A percentile compares a stretch with the other conserved stretches of the same genome.
These are phyloP conservation scores for Coracias cyanogaster DNA, from an alignment of 2,797 vertebrate genomes.

Conservation along the genomic window DNA sequence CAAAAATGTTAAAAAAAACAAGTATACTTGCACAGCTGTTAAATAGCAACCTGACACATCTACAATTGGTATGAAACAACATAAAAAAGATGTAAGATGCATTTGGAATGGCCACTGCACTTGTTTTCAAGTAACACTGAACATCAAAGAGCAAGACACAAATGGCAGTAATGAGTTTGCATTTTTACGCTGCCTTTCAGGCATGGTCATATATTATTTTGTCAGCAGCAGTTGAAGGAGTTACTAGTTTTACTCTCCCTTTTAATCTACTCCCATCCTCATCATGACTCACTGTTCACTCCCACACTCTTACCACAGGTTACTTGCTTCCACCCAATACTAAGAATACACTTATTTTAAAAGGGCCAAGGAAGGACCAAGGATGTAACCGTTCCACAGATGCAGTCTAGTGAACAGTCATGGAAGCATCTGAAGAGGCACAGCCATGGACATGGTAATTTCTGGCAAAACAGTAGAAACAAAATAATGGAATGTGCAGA, in stretches of 20 bases:
- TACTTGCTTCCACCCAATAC: neutral
- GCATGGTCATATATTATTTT: neutral
- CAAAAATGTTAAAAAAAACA: neutral
- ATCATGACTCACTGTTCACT: neutral
- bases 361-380: neutral
- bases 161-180: neutral
- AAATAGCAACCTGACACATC: neutral
- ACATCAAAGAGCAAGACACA: neutral
- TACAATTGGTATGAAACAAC: neutral
- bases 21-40: neutral
- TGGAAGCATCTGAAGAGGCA: neutral
- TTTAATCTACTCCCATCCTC: neutral
- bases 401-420: neutral
- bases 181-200: neutral
- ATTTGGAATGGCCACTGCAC: neutral
- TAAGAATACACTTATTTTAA: neutral
- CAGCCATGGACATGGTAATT: neutral
- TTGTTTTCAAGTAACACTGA: neutral
- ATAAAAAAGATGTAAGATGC: neutral
- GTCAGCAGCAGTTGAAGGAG: neutral
- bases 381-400: neutral
- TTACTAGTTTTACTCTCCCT: neutral
- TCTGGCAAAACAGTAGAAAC: neutral
- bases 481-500: neutral
- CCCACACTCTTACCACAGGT: neutral